Evolutionary conservation across 2,113 vertebrate species (phyloP).

Genomic region (Kryptolebias marmoratus): DNA sequence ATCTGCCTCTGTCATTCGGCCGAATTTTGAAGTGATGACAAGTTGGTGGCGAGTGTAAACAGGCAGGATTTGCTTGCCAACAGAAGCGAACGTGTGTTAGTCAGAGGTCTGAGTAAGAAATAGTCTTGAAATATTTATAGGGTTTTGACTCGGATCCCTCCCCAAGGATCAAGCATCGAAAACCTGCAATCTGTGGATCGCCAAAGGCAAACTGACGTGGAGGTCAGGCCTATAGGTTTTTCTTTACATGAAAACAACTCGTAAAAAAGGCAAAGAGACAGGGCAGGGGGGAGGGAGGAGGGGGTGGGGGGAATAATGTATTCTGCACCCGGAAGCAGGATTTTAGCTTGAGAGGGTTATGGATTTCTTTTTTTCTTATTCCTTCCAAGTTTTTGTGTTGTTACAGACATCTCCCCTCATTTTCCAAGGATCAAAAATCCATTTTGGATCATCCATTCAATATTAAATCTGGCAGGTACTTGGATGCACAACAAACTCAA

Average conservation of each 20-base stretch:
- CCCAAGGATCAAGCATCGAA: conserved; percentile 82
- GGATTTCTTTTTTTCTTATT: conserved; percentile 64
- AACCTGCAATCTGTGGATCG: conserved; percentile 83
- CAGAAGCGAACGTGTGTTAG: conserved; percentile 57
- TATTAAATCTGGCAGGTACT: conserved; percentile 88
- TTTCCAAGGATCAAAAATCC: conserved; percentile 86
- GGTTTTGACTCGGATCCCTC: conserved; percentile 85
- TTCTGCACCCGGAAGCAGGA: conserved; percentile 76
- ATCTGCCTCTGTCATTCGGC: conserved; percentile 64
- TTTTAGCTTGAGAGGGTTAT: conserved; percentile 82
- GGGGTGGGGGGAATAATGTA: conserved; percentile 75
- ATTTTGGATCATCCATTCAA: conserved; percentile 82
- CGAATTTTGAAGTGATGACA: conserved; percentile 60
- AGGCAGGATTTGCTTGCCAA: conserved; percentile 57
- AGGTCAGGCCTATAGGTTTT: conserved; percentile 87
- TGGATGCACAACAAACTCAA: conserved; percentile 86
- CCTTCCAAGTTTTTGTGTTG: conserved; percentile 59
- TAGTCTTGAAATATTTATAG: conserved; percentile 90
- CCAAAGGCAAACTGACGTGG: conserved; percentile 83
- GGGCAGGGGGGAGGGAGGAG: conserved; percentile 47
- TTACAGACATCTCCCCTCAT: conserved; percentile 83
- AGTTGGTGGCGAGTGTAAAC: conserved; percentile 66
- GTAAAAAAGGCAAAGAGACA: conserved; percentile 69
- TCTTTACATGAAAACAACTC: conserved; percentile 89
- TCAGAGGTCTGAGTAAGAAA: conserved; percentile 71